These are phyloP conservation scores for Lagodon rhomboides DNA, from an alignment of 2,797 vertebrate genomes.

Conservation along the genomic window DNA sequence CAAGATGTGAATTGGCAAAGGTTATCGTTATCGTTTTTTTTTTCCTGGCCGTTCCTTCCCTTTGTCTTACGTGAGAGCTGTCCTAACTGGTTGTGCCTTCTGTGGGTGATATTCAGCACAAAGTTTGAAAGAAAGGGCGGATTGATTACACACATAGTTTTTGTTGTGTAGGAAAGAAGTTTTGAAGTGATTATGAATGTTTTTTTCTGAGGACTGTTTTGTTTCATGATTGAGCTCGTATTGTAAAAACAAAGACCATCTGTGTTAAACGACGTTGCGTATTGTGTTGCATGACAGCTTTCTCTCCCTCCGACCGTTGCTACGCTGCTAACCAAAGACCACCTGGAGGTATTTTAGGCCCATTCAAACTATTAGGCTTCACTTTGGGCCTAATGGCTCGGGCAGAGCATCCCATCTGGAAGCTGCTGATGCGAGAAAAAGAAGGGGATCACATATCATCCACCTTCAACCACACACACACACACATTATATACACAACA, in stretches of 20 bases:
- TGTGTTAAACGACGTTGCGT: conserved; percentile 63
- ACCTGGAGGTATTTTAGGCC: conserved; percentile 81
- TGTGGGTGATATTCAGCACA: conserved; percentile 56
- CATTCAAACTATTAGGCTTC: conserved; percentile 72
- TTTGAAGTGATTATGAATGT: conserved; percentile 65
- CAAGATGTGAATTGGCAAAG: conserved; percentile 64
- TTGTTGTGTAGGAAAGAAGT: conserved; percentile 55
- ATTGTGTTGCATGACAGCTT: conserved; percentile 68
- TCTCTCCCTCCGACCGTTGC: conserved; percentile 52
- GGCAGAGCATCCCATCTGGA: conserved; percentile 71
- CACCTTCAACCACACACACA: conserved; percentile 27
- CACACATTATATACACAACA: not conserved
- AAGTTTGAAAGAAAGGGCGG: conserved; percentile 49
- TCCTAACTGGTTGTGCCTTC: conserved; percentile 43
- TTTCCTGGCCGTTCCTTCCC: conserved; percentile 52
- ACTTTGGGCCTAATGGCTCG: conserved; percentile 70
- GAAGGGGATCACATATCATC: conserved; percentile 61
- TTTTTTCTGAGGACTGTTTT: conserved; percentile 61
- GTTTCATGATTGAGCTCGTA: conserved; percentile 59
- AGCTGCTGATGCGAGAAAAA: conserved; percentile 69
- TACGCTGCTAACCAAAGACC: conserved; percentile 59
- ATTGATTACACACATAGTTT: conserved; percentile 53
- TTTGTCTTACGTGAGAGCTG: conserved; percentile 52
- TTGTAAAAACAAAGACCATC: conserved; percentile 70
- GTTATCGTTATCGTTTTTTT: conserved; percentile 40